Evolutionary conservation across 2,888 invertebrate genomes (phyloP).

Genomic region (Thyatira batis): DNA sequence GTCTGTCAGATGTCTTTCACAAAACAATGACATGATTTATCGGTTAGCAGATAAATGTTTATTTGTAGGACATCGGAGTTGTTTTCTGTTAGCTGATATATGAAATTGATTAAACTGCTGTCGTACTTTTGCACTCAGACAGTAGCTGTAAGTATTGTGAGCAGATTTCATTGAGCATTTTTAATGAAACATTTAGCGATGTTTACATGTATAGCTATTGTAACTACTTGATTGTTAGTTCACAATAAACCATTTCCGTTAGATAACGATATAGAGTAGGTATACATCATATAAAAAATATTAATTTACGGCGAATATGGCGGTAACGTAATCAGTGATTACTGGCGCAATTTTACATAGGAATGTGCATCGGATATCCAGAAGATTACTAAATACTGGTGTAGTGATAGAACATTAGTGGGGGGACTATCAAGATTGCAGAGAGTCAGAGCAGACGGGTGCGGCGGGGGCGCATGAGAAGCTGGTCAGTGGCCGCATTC

Average conservation of each 20-base stretch:
- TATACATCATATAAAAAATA: no score
- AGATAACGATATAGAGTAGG: neutral
- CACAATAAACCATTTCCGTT: neutral
- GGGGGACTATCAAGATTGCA: slow-evolving; percentile 4
- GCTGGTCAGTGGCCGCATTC: slow-evolving; percentile 80
- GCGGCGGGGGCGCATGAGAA: slow-evolving; percentile 56
- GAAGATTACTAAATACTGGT: neutral
- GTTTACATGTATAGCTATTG: neutral
- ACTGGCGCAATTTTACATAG: neutral
- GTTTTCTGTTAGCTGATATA: slow-evolving; percentile 15
- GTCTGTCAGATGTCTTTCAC: slow-evolving; percentile 44
- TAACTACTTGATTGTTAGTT: neutral
- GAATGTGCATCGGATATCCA: neutral
- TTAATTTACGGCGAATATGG: no score
- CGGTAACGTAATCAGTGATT: neutral
- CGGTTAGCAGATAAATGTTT: slow-evolving; percentile 40
- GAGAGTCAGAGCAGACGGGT: slow-evolving; percentile 45
- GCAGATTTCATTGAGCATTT: no score
- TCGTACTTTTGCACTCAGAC: neutral
- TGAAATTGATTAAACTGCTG: neutral
- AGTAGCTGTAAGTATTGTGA: no score
- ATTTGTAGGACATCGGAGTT: slow-evolving; percentile 34
- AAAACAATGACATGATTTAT: slow-evolving; percentile 53
- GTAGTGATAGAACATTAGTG: neutral
- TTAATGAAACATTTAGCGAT: neutral